Evolutionary conservation across 2,113 vertebrate genomes (phyloP).

Genomic region (Phyllostomus hastatus): DNA sequence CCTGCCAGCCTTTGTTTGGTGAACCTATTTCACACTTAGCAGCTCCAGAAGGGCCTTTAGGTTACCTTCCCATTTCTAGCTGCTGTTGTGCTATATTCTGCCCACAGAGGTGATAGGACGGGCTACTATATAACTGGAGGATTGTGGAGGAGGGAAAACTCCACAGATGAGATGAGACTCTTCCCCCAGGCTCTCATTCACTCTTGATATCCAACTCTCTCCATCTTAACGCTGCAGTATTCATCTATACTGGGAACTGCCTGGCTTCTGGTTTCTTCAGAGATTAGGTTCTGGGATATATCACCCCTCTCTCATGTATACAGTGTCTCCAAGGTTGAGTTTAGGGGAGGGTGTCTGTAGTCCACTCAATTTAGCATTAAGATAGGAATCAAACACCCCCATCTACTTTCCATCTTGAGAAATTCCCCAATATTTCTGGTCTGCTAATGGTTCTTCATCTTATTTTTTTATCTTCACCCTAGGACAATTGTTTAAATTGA

Average conservation of each 20-base stretch:
- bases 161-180: not conserved
- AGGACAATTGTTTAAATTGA: too few relatives aligned
- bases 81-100: not conserved
- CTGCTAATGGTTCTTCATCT: not conserved
- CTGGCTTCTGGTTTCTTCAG: not conserved
- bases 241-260: not conserved
- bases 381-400: not conserved
- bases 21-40: not conserved
- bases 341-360: not conserved
- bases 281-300: not conserved
- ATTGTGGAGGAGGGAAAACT: not conserved
- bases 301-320: not conserved
- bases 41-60: not conserved
- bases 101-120: not conserved
- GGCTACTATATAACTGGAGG: not conserved
- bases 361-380: not conserved
- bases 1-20: not conserved
- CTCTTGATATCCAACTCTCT: not conserved
- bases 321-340: not conserved
- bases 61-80: not conserved
- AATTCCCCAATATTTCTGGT: not conserved
- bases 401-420: not conserved
- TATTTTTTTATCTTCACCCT: too few relatives aligned
- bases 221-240: not conserved
- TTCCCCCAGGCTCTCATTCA: not conserved